Evolutionary conservation across 2,888 invertebrate species (phyloP).

Genomic region (Tenthredo scrophulariae): DNA sequence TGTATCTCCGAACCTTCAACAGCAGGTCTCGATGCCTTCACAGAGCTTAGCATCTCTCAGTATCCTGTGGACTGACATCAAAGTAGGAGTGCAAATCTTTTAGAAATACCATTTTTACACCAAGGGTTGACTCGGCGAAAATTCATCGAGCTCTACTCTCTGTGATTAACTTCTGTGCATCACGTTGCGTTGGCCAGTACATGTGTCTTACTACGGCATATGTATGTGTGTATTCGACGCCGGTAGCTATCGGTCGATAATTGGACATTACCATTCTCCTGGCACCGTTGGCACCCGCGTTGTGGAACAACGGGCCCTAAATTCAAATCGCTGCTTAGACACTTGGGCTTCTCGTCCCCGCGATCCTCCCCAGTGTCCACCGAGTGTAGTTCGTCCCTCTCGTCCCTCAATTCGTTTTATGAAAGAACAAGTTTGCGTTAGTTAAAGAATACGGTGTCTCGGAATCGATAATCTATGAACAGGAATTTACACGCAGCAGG

Average conservation of each 20-base stretch:
- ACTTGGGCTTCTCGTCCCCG: background rate
- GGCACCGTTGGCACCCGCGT: constrained; percentile 35
- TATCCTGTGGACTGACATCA: background rate
- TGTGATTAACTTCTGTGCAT: background rate
- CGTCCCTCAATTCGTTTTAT: background rate
- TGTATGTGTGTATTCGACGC: background rate
- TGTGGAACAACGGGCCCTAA: constrained; percentile 57
- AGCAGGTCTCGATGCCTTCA: background rate
- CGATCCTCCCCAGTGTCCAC: background rate
- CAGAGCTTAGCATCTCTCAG: background rate
- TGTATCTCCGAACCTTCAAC: background rate
- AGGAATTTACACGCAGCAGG: background rate
- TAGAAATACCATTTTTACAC: background rate
- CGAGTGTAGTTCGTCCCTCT: background rate
- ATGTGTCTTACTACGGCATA: background rate
- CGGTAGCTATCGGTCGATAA: constrained; percentile 51
- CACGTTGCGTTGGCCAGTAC: background rate
- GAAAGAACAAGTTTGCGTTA: background rate
- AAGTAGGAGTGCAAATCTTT: background rate
- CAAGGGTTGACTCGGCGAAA: background rate
- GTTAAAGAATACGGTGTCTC: background rate
- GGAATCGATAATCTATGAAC: background rate
- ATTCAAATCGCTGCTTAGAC: constrained; percentile 58
- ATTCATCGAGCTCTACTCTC: too few species aligned
- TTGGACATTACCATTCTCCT: constrained; percentile 62